Evolutionary conservation across 2,888 invertebrate genomes (phyloP), one percentile per base, ranked within the genome.

Genomic region (Stenichneumon culpator): DNA sequence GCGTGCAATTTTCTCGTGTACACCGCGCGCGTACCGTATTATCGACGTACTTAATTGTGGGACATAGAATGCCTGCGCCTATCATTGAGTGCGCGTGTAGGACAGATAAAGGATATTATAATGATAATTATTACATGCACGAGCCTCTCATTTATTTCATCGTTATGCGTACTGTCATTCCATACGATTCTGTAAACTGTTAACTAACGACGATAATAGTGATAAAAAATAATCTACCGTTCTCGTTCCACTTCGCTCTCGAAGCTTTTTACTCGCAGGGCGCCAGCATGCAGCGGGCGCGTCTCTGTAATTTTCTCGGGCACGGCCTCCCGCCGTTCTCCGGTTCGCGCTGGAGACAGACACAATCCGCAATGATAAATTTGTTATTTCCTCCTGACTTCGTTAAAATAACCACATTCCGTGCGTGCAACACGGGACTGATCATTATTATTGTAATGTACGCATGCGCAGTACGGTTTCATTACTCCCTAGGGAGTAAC

Each of bases 311-410:
- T 82, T 95, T 95, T 84, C 93, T 94, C 0, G 97, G 96, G 90
- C 97, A 97, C 0, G 95, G 93, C 87, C 94, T 95, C 16, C 97
- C 97, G 2, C 96, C 96, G 86, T 96, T 96, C 72, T 95, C 94
- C 0, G 97, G 94, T 84, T 95, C 95, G 52, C 93, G 93, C 96
- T 96, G 93, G 14, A 11, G 19, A 54, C 91, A 91, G 83, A 68
- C 82, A 68, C 88, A 68, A 22, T 7, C 14, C 3, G 6, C 57
- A 57, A 22, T 22, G 25, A 22, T 57, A 22, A 9, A 39, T 39
- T 39, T 11, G 11, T 39, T 11, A 39, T 39, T 9, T 39, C 39
- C 11, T 11, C 9, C 11, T 11, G 39, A 39, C 11, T 11, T 39
- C 11, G 11, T 11, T 39, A 3, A 39, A 39, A 11, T 39, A 39